Conservation (phyloP, 1,140 invertebrate genomes). For the Halesus radiatus region DNA sequence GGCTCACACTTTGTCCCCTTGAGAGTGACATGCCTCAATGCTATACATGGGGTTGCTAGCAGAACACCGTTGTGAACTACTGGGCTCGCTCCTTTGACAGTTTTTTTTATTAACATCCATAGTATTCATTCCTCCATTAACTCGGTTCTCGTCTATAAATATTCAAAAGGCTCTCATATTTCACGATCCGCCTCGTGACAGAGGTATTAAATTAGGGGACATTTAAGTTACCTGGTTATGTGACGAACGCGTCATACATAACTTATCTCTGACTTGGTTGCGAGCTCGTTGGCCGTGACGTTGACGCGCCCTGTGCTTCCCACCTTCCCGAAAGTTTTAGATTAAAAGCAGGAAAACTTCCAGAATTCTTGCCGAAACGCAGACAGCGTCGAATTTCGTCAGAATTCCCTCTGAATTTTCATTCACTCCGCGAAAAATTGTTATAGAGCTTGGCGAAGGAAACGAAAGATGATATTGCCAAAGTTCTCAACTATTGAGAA, state of each 20-base stretch:
- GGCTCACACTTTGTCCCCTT: too few species aligned
- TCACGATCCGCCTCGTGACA: not conserved
- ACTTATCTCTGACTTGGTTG: conserved; percentile 15
- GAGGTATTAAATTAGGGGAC: not conserved
- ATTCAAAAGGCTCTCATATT: conserved; percentile 2
- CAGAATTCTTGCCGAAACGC: conserved; percentile 1
- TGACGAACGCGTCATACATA: conserved; percentile 22
- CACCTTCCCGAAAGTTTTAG: conserved; percentile 20
- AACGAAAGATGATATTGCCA: conserved; percentile 16
- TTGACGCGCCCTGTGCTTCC: conserved; percentile 9
- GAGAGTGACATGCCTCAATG: too few species aligned
- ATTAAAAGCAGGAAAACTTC: conserved; percentile 18
- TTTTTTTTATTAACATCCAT: too few species aligned
- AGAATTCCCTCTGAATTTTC: conserved; percentile 11
- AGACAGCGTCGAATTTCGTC: conserved; percentile 19
- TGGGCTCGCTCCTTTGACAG: too few species aligned
- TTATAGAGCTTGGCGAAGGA: not conserved
- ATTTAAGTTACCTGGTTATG: conserved; percentile 27
- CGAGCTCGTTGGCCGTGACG: conserved; percentile 24
- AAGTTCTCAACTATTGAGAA: conserved; percentile 25
- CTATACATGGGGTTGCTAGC: too few species aligned
- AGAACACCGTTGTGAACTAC: too few species aligned
- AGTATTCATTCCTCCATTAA: too few species aligned
- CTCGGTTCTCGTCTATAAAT: not conserved
- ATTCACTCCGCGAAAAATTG: conserved; percentile 30